Evolutionary conservation across 2,888 invertebrate genomes (phyloP), one percentile per base, ranked within the genome.

Genomic region (Pteria penguin): DNA sequence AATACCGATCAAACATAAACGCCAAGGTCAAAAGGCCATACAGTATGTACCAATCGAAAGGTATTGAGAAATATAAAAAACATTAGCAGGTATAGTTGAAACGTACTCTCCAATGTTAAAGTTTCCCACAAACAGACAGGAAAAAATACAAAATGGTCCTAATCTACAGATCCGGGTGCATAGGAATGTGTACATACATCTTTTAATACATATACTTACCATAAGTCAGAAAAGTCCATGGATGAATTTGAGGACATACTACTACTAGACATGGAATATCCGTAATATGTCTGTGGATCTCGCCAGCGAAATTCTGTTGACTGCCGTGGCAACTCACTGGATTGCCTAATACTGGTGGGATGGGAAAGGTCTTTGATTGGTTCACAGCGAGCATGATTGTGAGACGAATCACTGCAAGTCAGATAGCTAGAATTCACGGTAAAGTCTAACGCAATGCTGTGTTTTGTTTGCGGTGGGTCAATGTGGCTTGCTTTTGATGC

Each of bases 381-480:
- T 14, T 45, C 45, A 45, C 45, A 45, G 45, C 18, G 18, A 14
- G 45, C 18, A 33, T 68, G 68, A 33, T 68, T 68, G 29, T 68
- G 68, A 22, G 68, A 68, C 4, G 57, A 29, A 26, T 68, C 68
- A 11, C 57, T 68, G 22, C 68, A 68, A 2, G 55, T 68, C 33
- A 31, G 11, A 32, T 68, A 68, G 29, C 32, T 68, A 18, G 68
- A 68, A 33, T 68, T 68, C 57, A 68, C 68, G 18, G 68, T 58
- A 33, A 68, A 68, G 29, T 68, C 68, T 8, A 55, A 26, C 0
- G 29, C 57, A 36, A 52, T 18, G 11, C 8, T 18, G 18, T 27
- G 29, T 4, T 29, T 2, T n/a, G 54, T 27, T n/a, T 27, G 26
- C n/a, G n/a, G n/a, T n/a, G n/a, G n/a, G n/a, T n/a, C n/a, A n/a